These are phyloP conservation scores for Enteromius thamalakanensis DNA, from an alignment of 2,797 vertebrate species.

Conservation along the genomic window DNA sequence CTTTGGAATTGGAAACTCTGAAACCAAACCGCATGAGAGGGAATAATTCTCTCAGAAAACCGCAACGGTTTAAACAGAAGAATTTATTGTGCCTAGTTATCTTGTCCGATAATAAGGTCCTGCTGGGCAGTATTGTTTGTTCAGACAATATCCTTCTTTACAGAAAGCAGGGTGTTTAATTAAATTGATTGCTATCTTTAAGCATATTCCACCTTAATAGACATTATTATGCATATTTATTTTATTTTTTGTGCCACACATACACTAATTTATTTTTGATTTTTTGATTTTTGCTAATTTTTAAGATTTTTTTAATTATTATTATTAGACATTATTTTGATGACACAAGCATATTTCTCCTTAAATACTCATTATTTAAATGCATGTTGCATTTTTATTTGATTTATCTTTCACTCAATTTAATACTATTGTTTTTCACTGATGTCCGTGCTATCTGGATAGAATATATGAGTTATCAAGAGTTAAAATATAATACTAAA, in stretches of 20 bases:
- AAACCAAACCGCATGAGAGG: conserved; percentile 52
- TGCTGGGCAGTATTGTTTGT: neutral
- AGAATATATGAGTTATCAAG: neutral
- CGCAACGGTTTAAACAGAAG: conserved; percentile 44
- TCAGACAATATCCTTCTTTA: neutral
- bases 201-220: neutral
- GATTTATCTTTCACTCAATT: neutral
- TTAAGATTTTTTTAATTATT: too few species aligned
- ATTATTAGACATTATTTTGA: neutral
- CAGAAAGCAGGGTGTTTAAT: conserved; percentile 1
- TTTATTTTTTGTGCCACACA: neutral
- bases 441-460: neutral
- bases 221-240: neutral
- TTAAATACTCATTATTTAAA: neutral
- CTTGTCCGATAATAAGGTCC: conserved; percentile 3
- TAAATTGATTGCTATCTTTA: neutral
- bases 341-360: neutral
- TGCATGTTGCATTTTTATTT: neutral
- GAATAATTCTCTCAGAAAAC: conserved; percentile 42
- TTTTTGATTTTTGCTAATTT: neutral
- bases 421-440: neutral
- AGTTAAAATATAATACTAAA: neutral
- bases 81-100: conserved; percentile 28
- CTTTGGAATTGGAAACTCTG: conserved; percentile 57
- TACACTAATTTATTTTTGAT: neutral